Evolutionary conservation across 1,140 invertebrate genomes (phyloP).

Genomic region (Helicoverpa armigera): DNA sequence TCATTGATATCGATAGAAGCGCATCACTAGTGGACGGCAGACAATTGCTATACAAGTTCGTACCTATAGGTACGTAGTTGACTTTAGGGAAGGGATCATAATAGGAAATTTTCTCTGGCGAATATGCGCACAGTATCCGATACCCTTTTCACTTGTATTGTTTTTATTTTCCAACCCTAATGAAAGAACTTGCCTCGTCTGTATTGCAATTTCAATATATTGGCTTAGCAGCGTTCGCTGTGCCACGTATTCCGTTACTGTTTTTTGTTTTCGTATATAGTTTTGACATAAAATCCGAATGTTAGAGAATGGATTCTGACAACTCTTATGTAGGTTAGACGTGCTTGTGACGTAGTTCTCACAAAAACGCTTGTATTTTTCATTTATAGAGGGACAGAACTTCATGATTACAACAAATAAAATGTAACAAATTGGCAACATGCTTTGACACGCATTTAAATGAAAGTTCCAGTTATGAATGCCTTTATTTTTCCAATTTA

Average conservation of each 20-base stretch:
- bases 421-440: constrained; percentile 5
- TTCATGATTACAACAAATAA: constrained; percentile 28
- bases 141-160: constrained; percentile 85
- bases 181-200: constrained; percentile 79
- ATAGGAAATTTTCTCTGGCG: constrained; percentile 82
- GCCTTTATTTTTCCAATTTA: constrained; percentile 23
- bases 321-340: constrained; percentile 31
- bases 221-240: constrained; percentile 55
- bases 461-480: constrained; percentile 27
- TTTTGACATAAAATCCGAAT: constrained; percentile 45
- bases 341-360: background rate
- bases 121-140: constrained; percentile 79
- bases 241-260: constrained; percentile 39
- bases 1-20: constrained; percentile 59
- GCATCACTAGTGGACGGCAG: constrained; percentile 67
- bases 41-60: constrained; percentile 78
- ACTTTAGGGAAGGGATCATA: constrained; percentile 84
- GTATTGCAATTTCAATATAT: constrained; percentile 70
- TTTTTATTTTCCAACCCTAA: constrained; percentile 85
- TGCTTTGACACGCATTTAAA: constrained; percentile 26
- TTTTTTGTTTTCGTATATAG: constrained; percentile 51
- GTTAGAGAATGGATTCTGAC: constrained; percentile 38
- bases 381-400: background rate
- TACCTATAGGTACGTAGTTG: constrained; percentile 74
- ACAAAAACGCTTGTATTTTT: constrained; percentile 9